phyloP scores from a whole-genome alignment of 2,888 invertebrate species.

The Pyralis farinalis region DNA sequence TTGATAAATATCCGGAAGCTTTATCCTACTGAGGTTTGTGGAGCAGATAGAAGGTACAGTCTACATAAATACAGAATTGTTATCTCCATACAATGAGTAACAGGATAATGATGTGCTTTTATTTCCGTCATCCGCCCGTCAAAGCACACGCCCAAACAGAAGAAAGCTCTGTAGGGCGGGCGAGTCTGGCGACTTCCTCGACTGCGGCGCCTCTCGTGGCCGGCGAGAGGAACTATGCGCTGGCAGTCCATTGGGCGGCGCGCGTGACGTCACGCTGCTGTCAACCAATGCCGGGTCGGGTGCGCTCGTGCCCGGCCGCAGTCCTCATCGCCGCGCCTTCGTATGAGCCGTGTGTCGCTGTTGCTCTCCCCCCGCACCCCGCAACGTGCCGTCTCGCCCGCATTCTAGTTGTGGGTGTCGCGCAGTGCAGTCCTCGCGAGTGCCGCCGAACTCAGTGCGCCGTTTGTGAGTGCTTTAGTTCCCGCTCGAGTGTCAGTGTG shows the following conservation, averaged over 20 bases:
- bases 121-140: constrained; percentile 56
- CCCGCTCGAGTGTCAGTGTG: constrained; percentile 77
- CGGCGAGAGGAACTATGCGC: constrained; percentile 37
- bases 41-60: constrained; percentile 12
- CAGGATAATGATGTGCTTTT: constrained; percentile 39
- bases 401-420: constrained; percentile 80
- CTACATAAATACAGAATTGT: constrained; percentile 13
- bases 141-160: constrained; percentile 73
- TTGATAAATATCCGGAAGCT: constrained; percentile 17
- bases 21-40: constrained; percentile 10
- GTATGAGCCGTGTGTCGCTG: constrained; percentile 72
- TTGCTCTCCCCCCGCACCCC: constrained; percentile 62
- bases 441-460: constrained; percentile 76
- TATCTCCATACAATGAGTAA: constrained; percentile 20
- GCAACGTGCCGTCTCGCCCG: constrained; percentile 63
- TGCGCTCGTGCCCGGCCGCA: constrained; percentile 69
- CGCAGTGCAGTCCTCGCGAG: constrained; percentile 78
- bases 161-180: constrained; percentile 77
- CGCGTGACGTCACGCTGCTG: constrained; percentile 63
- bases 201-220: constrained; percentile 56
- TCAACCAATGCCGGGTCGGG: constrained; percentile 65
- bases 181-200: constrained; percentile 49
- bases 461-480: constrained; percentile 76
- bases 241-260: constrained; percentile 50
- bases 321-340: constrained; percentile 76